Percentiles rank a stretch among this genome's conserved stretches.
phyloP scores from a whole-genome alignment of 2,113 vertebrate species.

The Nyctibius bracteatus region DNA sequence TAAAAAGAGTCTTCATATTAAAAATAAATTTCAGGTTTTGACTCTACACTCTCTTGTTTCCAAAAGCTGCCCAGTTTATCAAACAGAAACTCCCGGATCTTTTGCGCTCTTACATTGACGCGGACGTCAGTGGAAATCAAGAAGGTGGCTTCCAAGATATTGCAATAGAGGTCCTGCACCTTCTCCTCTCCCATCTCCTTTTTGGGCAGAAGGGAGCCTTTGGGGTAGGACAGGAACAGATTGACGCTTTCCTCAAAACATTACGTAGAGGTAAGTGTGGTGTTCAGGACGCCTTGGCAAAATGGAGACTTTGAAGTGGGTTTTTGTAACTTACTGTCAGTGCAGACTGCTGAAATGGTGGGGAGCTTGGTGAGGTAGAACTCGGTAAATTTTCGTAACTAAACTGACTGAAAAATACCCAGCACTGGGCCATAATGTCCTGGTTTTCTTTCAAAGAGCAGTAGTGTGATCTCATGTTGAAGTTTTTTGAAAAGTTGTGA shows the following conservation, averaged over 20 bases:
- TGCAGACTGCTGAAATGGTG: not conserved
- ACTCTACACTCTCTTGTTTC: slow-evolving; percentile 1
- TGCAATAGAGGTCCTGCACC: slow-evolving; percentile 99
- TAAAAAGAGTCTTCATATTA: not conserved
- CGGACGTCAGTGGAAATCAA: slow-evolving; percentile 96
- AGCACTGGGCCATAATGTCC: no score
- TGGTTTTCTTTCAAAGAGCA: not conserved
- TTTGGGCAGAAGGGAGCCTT: slow-evolving; percentile 99
- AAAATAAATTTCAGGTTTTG: not conserved
- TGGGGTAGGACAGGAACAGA: slow-evolving; percentile 98
- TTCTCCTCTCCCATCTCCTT: slow-evolving; percentile 98
- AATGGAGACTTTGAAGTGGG: not conserved
- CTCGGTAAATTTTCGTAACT: rapidly evolving
- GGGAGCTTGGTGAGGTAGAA: not conserved
- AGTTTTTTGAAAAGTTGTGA: not conserved
- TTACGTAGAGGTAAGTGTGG: slow-evolving; percentile 90
- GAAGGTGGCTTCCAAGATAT: slow-evolving; percentile 99
- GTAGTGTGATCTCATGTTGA: not conserved
- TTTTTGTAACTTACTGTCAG: not conserved
- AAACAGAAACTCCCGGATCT: slow-evolving; percentile 99
- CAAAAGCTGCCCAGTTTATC: slow-evolving; percentile 90
- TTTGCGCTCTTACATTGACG: slow-evolving; percentile 97
- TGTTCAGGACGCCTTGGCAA: not conserved
- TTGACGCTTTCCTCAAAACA: slow-evolving; percentile 98
- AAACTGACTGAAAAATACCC: not conserved